phyloP scores from a whole-genome alignment of 1,140 invertebrate genomes.

The Bradynema listronoti region DNA sequence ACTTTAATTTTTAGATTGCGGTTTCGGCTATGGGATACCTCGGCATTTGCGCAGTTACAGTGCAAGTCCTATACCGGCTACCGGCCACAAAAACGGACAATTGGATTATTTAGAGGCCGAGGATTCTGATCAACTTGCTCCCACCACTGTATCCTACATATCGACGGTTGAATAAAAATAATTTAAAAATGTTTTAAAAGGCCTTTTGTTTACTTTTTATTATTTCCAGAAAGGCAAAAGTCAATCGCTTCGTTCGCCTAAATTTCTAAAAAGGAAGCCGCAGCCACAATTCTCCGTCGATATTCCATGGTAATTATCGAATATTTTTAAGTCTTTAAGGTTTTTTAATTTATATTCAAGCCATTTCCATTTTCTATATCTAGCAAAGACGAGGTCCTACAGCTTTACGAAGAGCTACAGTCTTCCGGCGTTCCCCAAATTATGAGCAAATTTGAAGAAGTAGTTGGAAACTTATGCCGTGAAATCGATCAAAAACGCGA shows the following conservation, averaged over 20 bases:
- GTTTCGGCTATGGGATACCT: no score
- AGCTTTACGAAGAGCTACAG: constrained; percentile 60
- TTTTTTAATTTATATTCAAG: constrained; percentile 12
- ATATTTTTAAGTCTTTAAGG: constrained; percentile 5
- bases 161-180: no score
- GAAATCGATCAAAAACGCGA: constrained; percentile 58
- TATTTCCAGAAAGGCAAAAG: background rate
- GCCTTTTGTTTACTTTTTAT: background rate
- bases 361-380: constrained; percentile 15
- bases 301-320: constrained; percentile 29
- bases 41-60: no score
- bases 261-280: constrained; percentile 37
- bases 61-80: no score
- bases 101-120: no score
- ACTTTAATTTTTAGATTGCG: no score
- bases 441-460: constrained; percentile 59
- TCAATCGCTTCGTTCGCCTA: background rate
- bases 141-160: no score
- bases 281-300: constrained; percentile 60
- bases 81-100: no score
- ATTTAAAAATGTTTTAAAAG: no score
- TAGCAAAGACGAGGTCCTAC: constrained; percentile 59
- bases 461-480: constrained; percentile 59
- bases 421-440: constrained; percentile 56
- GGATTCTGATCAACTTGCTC: no score